A percentile compares a stretch with the other conserved stretches of the same genome.
Evolutionary conservation across 2,113 vertebrate genomes (phyloP).

Genomic region (Capra hircus): DNA sequence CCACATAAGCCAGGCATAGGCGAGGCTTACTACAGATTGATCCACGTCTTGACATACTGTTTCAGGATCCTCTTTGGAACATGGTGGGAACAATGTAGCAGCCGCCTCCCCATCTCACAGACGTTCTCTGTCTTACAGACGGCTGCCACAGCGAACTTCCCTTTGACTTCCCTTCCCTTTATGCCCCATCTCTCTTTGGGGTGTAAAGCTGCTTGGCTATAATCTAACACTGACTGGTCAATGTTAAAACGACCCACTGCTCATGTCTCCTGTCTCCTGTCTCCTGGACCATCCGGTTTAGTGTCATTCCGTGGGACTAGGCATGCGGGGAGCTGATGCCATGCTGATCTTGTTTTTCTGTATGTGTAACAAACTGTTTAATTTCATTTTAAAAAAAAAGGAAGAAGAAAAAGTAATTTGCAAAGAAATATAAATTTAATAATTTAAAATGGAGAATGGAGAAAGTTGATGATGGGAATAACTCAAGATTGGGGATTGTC

Average conservation of each 20-base stretch:
- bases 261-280: neutral
- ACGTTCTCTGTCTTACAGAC: neutral
- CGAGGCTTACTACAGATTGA: neutral
- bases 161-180: neutral
- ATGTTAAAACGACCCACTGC: neutral
- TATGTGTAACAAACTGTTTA: neutral
- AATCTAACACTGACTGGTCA: neutral
- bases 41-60: neutral
- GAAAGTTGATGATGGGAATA: neutral
- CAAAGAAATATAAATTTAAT: neutral
- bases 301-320: neutral
- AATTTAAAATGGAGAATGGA: neutral
- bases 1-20: neutral
- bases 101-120: neutral
- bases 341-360: neutral
- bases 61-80: neutral
- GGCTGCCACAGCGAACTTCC: neutral
- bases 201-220: neutral
- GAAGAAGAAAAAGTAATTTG: neutral
- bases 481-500: neutral
- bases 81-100: neutral
- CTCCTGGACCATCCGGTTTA: neutral
- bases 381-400: neutral
- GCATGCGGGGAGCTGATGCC: fast-evolving
- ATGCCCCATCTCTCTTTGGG: neutral